A percentile compares a stretch with the other conserved stretches of the same genome.
These are phyloP conservation scores for Portevinia maculata DNA, from an alignment of 2,888 invertebrate species.

Conservation along the genomic window DNA sequence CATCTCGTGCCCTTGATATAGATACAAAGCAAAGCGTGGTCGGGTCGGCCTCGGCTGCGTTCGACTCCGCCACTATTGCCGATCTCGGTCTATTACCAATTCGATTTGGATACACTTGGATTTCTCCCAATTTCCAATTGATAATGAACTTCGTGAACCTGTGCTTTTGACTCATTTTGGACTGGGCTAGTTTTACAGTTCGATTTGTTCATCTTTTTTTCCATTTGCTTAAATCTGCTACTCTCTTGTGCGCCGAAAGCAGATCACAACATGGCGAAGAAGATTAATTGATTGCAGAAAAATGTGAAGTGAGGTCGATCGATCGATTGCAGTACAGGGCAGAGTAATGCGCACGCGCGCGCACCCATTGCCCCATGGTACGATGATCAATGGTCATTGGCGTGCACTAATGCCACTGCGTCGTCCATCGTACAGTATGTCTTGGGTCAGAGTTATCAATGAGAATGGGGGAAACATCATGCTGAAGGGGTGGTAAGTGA, in stretches of 20 bases:
- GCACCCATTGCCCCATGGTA: conserved; percentile 63
- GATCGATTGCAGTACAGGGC: conserved; percentile 62
- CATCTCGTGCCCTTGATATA: conserved; percentile 68
- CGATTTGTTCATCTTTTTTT: neutral
- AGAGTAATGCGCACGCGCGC: conserved; percentile 68
- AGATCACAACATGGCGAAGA: conserved; percentile 45
- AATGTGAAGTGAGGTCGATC: conserved; percentile 69
- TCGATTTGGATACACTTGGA: conserved; percentile 57
- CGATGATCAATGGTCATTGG: conserved; percentile 68
- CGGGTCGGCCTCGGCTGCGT: neutral
- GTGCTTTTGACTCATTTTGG: conserved; percentile 54
- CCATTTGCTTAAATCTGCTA: neutral
- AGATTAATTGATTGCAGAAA: conserved; percentile 69
- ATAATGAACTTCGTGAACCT: conserved; percentile 74
- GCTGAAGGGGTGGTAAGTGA: too few species aligned
- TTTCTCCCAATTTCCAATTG: conserved; percentile 67
- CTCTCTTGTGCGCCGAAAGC: conserved; percentile 19
- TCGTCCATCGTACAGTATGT: conserved; percentile 21
- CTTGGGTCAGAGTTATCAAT: neutral
- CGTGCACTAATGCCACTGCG: conserved; percentile 55
- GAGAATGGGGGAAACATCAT: too few species aligned
- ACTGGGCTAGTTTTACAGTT: conserved; percentile 4
- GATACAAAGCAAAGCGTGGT: conserved; percentile 1
- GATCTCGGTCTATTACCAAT: conserved; percentile 71
- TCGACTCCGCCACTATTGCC: too few species aligned